Evolutionary conservation across 2,113 vertebrate species (phyloP), one percentile per base, ranked within the genome.

Genomic region (Muntiacus reevesi): DNA sequence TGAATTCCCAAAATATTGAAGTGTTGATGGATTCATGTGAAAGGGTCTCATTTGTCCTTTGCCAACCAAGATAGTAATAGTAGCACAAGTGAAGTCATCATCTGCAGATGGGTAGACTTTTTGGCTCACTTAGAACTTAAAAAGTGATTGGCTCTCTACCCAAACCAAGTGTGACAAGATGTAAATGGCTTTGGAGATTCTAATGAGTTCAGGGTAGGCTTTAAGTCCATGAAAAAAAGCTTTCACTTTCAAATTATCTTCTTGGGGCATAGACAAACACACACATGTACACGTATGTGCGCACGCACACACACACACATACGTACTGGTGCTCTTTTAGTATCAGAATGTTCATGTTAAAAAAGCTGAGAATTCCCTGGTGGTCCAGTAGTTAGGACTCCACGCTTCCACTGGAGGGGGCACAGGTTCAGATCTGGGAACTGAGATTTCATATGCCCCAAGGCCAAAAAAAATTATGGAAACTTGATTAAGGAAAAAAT

Each of bases 31-130:
- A 94, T 94, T 96, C 64, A 84, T 60, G 62, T 82, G 84, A 78
- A 94, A 98, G 21, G 33, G 36, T 93, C 67, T 87, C 74, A 50
- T 87, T 90, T 94, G 79, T 96, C 36, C 19, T 2, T 47, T 84
- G 59, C 74, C 84, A 94, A 19, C 57, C 50, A 87, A 82, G 74
- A 86, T 36, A 86, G 54, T 93, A 64, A 82, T 47, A 60, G 91
- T 62, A 76, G 76, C 23, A 60, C 87, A 45, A 90, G 64, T 60
- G 23, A 96, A 89, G 54, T 43, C 74, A 85, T 90, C 52, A 45
- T 6, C 4, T 74, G 33, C 28, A 50, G 2, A 9, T 55, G 74
- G 79, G 64, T 79, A 87, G 40, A 82, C n/a, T 76, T 87, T 67
- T 67, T 74, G 74, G 52, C 30, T 94, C 50, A 88, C 60, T 96